phyloP scores from a whole-genome alignment of 2,888 invertebrate genomes.

The Drosophila setosimentum region DNA sequence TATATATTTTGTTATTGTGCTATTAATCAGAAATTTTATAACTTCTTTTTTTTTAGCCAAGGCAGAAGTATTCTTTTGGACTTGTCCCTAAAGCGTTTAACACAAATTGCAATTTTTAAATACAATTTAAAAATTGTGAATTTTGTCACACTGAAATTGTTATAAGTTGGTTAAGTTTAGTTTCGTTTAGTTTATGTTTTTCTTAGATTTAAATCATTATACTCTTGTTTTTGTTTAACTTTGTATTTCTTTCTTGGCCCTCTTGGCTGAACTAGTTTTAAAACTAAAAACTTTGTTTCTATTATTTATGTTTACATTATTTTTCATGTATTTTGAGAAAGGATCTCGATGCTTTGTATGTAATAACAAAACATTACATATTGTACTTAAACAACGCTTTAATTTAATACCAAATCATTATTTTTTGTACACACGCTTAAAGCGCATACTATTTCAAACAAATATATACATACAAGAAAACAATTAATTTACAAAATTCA shows the following conservation, averaged over 20 bases:
- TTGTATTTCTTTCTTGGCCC: conserved; percentile 48
- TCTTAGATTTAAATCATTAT: conserved; percentile 30
- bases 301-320: conserved; percentile 66
- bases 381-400: conserved; percentile 60
- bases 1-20: conserved; percentile 65
- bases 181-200: conserved; percentile 44
- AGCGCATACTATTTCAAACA: conserved; percentile 46
- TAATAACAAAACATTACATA: conserved; percentile 61
- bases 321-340: conserved; percentile 73
- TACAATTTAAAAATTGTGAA: conserved; percentile 76
- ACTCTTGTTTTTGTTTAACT: conserved; percentile 47
- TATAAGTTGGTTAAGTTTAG: conserved; percentile 40
- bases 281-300: conserved; percentile 40
- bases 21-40: conserved; percentile 78
- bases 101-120: conserved; percentile 79
- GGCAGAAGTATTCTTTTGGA: conserved; percentile 47
- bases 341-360: conserved; percentile 65
- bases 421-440: conserved; percentile 55
- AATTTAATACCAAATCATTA: conserved; percentile 48
- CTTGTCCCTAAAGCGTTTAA: conserved; percentile 61
- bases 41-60: conserved; percentile 78
- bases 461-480: conserved; percentile 25
- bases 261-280: conserved; percentile 47
- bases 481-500: conserved; percentile 31
- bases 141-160: conserved; percentile 64